Evolutionary conservation across 1,140 invertebrate species (phyloP), one percentile per base, ranked within the genome.

Genomic region (Apis florea): DNA sequence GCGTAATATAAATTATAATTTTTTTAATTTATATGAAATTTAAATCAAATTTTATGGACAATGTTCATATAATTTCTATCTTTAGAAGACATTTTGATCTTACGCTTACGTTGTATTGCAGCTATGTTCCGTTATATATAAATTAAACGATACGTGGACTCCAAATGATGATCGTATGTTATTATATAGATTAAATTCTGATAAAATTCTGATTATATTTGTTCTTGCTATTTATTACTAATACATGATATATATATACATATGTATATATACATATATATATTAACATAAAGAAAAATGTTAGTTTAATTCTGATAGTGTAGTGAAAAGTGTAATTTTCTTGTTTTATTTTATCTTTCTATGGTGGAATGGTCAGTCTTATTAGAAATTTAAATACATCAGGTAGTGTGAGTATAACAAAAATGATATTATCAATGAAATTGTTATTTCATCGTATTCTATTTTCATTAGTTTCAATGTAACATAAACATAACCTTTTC

Each of bases 331-430:
- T 19, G 13, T 53, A 51, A 58, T 17, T 26, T 13, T 40, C 51
- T 56, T 19, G 21, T 67, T 47, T 58, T 6, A 1, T n/a, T 19
- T 51, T 10, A 17, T 67, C 15, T 10, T 40, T 51, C 59, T 40
- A 1, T 66, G 21, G 61, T 64, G 85, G 77, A 85, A 93, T 91
- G 91, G 91, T 92, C 85, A 91, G 91, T 85, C 89, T 93, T 47
- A 71, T 85, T 12, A 86, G 90, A 76, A 82, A 86, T 75, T 89
- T 89, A 64, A 90, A 89, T 76, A 87, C 74, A 13, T 87, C 82
- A 71, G 85, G 90, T 69, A 90, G 90, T 87, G 92, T 92, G 85
- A 92, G 91, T 92, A 82, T 15, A 40, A 58, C 51, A 56, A 11
- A 68, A 59, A 79, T 13, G n/a, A 21, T 59, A 40, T 53, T 12